These are phyloP conservation scores for Cinara cedri DNA, from an alignment of 2,888 invertebrate genomes.

Conservation along the genomic window DNA sequence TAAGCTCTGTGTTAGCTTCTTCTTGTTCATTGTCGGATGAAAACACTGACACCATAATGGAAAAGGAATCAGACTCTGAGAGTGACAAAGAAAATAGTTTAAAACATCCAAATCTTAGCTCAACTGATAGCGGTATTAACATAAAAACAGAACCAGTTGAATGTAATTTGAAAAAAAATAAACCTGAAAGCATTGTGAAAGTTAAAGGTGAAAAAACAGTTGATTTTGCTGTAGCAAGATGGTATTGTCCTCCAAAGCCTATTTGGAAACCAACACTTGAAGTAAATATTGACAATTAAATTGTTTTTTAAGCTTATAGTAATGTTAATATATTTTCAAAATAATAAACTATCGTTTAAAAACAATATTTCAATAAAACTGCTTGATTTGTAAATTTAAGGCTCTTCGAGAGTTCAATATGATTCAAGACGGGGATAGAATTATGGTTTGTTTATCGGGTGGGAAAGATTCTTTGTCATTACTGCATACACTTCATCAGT, in stretches of 20 bases:
- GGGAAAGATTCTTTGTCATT: conserved; percentile 84
- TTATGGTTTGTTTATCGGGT: conserved; percentile 84
- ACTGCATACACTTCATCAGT: conserved; percentile 82
- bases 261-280: conserved; percentile 83
- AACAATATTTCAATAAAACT: not conserved
- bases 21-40: conserved; percentile 48
- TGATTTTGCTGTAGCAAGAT: conserved; percentile 62
- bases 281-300: conserved; percentile 63
- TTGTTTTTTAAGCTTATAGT: too few species aligned
- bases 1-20: conserved; percentile 68
- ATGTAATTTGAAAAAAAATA: conserved; percentile 43
- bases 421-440: conserved; percentile 81
- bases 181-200: conserved; percentile 48
- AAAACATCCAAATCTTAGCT: conserved; percentile 65
- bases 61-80: conserved; percentile 50
- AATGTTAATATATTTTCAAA: not conserved
- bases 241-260: conserved; percentile 79
- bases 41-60: conserved; percentile 50
- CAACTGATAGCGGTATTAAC: conserved; percentile 80
- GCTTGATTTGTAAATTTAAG: conserved; percentile 62
- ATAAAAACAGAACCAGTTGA: conserved; percentile 48
- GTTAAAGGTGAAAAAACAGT: conserved; percentile 54
- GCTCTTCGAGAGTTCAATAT: conserved; percentile 83
- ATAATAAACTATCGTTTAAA: not conserved
- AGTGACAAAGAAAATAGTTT: conserved; percentile 46